Evolutionary conservation across 2,888 invertebrate species (phyloP).

Genomic region (Acrobasis consociella): DNA sequence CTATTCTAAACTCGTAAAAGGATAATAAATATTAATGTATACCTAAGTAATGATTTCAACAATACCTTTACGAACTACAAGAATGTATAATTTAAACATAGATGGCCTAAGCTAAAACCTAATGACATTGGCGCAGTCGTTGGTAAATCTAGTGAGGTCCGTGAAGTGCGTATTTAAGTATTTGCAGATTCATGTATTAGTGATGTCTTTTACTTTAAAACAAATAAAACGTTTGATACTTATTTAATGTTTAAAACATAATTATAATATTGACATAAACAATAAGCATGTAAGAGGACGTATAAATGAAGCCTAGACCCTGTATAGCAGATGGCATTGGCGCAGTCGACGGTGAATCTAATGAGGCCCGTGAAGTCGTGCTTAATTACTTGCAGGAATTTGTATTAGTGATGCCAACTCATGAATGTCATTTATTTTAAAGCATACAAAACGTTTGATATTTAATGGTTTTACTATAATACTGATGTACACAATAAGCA

Average conservation of each 20-base stretch:
- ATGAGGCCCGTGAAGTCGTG: constrained; percentile 62
- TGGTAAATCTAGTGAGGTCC: constrained; percentile 57
- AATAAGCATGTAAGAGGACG: constrained; percentile 41
- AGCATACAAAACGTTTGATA: no score
- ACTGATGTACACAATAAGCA: constrained; percentile 16
- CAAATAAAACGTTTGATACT: constrained; percentile 5
- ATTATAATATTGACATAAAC: background rate
- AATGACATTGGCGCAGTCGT: constrained; percentile 56
- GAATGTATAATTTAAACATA: constrained; percentile 64
- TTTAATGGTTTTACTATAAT: no score
- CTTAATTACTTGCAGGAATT: constrained; percentile 58
- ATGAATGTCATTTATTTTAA: no score
- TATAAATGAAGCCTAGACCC: constrained; percentile 67
- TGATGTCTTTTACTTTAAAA: constrained; percentile 40
- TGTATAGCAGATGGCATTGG: constrained; percentile 37
- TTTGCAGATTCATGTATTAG: constrained; percentile 53
- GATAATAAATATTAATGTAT: background rate
- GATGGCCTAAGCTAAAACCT: no score
- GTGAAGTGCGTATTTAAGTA: constrained; percentile 57
- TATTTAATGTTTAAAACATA: no score
- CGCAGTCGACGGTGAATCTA: constrained; percentile 41
- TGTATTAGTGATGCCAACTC: constrained; percentile 48
- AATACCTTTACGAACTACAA: constrained; percentile 22
- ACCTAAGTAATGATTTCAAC: background rate
- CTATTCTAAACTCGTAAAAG: background rate